Conservation (phyloP, 2,113 vertebrate genomes). For the Halichoerus grypus region DNA sequence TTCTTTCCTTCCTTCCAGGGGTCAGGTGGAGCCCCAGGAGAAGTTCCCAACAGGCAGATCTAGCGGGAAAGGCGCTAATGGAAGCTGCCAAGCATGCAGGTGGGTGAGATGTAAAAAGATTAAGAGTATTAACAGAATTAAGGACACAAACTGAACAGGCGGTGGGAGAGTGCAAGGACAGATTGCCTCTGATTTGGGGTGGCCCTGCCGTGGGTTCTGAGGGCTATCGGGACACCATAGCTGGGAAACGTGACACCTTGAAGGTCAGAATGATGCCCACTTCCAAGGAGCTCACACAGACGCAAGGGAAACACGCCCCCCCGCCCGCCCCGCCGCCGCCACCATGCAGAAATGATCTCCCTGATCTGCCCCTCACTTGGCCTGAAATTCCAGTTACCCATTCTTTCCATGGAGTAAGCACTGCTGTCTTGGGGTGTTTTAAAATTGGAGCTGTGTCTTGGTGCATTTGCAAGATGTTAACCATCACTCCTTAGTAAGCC, state of each 20-base stretch:
- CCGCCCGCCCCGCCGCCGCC: no score
- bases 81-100: neutral
- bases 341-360: neutral
- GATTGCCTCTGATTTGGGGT: neutral
- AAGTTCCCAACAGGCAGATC: neutral
- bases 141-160: neutral
- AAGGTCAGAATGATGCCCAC: neutral
- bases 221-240: neutral
- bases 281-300: neutral
- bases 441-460: neutral
- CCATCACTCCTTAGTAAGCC: neutral
- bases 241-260: fast-evolving
- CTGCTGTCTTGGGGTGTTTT: neutral
- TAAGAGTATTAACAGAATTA: slow-evolving; percentile 41
- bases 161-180: neutral
- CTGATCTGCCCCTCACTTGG: neutral
- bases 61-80: neutral
- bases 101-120: slow-evolving; percentile 59
- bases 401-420: neutral
- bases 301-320: fast-evolving
- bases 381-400: neutral
- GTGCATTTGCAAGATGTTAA: neutral
- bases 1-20: neutral
- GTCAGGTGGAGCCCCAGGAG: neutral
- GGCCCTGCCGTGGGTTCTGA: neutral